Evolutionary conservation across 2,113 vertebrate genomes (phyloP), one percentile per base, ranked within the genome.

Genomic region (Gobiocypris rarus): DNA sequence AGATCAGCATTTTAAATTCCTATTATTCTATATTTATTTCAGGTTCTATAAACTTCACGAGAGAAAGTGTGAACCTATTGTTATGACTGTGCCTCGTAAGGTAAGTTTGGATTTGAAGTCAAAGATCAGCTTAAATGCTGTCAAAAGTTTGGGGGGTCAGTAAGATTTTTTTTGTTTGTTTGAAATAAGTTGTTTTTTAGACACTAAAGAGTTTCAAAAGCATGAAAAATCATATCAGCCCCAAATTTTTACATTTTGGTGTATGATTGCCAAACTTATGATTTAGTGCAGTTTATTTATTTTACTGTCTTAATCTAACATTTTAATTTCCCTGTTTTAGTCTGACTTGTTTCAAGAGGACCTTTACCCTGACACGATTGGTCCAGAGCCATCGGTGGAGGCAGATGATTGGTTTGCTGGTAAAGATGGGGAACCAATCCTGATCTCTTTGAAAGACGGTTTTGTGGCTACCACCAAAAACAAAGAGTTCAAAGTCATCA

Each of bases 311-410:
- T 17, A 52, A 52, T 28, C n/a, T 6, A 4, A 31, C 8, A 0
- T 52, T 78, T 26, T 74, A 13, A 75, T 50, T 73, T 22, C 43
- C 50, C 43, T 19, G 58, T 59, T 28, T 6, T 89, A 97, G 96
- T 97, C 96, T 14, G 96, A 97, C 88, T 93, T 97, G 86, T 97
- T 97, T 92, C 96, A 97, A 91, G 96, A 97, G 83, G 96, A 97
- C 69, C 92, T 97, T 77, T 97, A 96, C 86, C 96, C 96, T 0
- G 92, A 97, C 89, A 97, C 96, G 0, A 87, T 93, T 3, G 96
- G 96, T 3, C 96, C 96, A 0, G 96, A 97, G 61, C 92, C 96
- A 0, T 95, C 96, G 0, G 94, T 94, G 2, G 96, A 95, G 0
- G 95, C 96, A 0, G 95, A 96, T 14, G 95, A 96, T 19, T 97